Evolutionary conservation across 2,888 invertebrate species (phyloP).

Genomic region (Polia nebulosa): DNA sequence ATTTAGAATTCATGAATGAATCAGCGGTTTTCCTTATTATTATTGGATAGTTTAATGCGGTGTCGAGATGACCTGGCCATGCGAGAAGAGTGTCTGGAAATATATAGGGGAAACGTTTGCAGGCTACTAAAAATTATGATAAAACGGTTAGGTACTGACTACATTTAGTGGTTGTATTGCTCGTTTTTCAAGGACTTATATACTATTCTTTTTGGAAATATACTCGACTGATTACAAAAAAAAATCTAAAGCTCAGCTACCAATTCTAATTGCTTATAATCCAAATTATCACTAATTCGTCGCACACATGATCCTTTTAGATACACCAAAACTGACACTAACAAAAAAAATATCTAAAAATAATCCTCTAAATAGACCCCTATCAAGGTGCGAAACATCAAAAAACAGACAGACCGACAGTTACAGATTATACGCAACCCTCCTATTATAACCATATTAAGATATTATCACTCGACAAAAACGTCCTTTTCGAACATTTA

Average conservation of each 20-base stretch:
- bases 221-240: not conserved
- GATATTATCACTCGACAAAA: slow-evolving; percentile 86
- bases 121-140: not conserved
- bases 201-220: not conserved
- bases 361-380: slow-evolving; percentile 74
- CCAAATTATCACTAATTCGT: slow-evolving; percentile 30
- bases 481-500: slow-evolving; percentile 81
- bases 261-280: not conserved
- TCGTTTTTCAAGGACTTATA: not conserved
- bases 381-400: slow-evolving; percentile 86
- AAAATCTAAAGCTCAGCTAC: not conserved
- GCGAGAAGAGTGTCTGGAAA: not conserved
- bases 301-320: slow-evolving; percentile 36
- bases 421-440: slow-evolving; percentile 88
- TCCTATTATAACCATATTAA: slow-evolving; percentile 88
- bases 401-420: slow-evolving; percentile 83
- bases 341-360: slow-evolving; percentile 28
- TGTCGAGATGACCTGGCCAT: not conserved
- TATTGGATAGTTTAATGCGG: not conserved
- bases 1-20: not conserved
- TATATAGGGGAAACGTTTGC: not conserved
- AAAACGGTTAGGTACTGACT: not conserved
- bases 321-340: slow-evolving; percentile 25
- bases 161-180: not conserved
- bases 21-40: not conserved